phyloP scores from a whole-genome alignment of 2,797 vertebrate genomes.

The Hephaestus fuliginosus region DNA sequence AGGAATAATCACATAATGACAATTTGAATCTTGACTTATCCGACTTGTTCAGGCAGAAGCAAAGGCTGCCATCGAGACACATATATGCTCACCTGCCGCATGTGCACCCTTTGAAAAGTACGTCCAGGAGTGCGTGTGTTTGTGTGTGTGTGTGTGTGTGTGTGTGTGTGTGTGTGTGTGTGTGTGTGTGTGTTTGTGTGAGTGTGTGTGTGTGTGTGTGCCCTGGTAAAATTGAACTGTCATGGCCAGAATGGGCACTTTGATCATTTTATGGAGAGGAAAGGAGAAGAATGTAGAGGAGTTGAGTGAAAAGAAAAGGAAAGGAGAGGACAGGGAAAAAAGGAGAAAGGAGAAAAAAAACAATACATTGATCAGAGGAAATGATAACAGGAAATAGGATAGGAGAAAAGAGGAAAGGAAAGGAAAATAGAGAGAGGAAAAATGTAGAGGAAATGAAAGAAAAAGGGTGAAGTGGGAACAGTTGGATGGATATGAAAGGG shows the following conservation, averaged over 20 bases:
- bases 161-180: conserved; percentile 5
- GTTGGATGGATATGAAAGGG: neutral
- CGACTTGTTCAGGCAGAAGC: conserved; percentile 40
- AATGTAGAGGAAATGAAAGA: neutral
- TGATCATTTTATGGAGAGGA: conserved; percentile 78
- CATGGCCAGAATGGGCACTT: conserved; percentile 79
- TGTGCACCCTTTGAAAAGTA: conserved; percentile 38
- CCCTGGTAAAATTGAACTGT: conserved; percentile 79
- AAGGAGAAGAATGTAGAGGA: conserved; percentile 53
- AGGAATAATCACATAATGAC: conserved; percentile 30
- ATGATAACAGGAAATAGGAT: neutral
- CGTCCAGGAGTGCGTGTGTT: neutral
- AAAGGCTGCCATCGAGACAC: conserved; percentile 31
- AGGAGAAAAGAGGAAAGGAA: neutral
- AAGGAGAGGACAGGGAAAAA: neutral
- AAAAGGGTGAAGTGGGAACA: neutral
- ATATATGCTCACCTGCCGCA: conserved; percentile 13
- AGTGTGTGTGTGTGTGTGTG: conserved; percentile 8
- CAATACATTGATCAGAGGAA: neutral
- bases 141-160: conserved; percentile 1
- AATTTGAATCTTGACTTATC: conserved; percentile 47
- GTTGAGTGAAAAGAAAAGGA: conserved; percentile 39
- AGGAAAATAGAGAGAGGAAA: neutral
- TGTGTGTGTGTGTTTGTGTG: conserved; percentile 19
- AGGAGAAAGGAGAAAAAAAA: neutral